Percentiles rank a stretch among this genome's conserved stretches.
These are phyloP conservation scores for Priocnemis perturbator DNA, from an alignment of 2,888 invertebrate species.

Conservation along the genomic window DNA sequence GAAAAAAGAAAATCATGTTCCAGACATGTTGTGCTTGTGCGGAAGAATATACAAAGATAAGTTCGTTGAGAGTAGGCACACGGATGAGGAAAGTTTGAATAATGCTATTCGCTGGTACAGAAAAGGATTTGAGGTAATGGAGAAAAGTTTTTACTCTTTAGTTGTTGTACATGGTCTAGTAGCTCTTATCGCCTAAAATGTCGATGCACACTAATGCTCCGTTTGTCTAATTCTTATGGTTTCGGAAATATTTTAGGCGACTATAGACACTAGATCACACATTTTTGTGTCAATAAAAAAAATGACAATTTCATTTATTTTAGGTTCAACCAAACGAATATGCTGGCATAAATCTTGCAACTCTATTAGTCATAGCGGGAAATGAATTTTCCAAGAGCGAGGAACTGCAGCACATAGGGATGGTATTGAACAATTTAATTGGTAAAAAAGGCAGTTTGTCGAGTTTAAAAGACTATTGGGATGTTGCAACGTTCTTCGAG, in stretches of 20 bases:
- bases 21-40: slow-evolving; percentile 97
- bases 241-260: no score
- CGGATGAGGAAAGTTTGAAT: slow-evolving; percentile 89
- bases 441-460: slow-evolving; percentile 97
- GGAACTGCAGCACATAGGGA: slow-evolving; percentile 93
- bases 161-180: no score
- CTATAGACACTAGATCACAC: no score
- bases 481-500: slow-evolving; percentile 98
- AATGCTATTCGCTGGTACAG: slow-evolving; percentile 98
- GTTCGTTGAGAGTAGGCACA: slow-evolving; percentile 96
- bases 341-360: slow-evolving; percentile 98
- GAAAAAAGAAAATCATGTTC: slow-evolving; percentile 95
- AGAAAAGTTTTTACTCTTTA: neutral
- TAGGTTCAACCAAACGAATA: slow-evolving; percentile 97
- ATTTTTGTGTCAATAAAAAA: neutral
- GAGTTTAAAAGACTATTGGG: slow-evolving; percentile 98
- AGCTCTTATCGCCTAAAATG: neutral
- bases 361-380: slow-evolving; percentile 96
- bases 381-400: slow-evolving; percentile 95
- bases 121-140: slow-evolving; percentile 89
- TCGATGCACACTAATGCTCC: neutral
- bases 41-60: slow-evolving; percentile 98
- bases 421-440: slow-evolving; percentile 97
- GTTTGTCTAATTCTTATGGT: neutral
- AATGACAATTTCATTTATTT: neutral